Percentiles rank a stretch among this genome's conserved stretches.
phyloP scores from a whole-genome alignment of 2,113 vertebrate species.

The Malaclemys terrapin region DNA sequence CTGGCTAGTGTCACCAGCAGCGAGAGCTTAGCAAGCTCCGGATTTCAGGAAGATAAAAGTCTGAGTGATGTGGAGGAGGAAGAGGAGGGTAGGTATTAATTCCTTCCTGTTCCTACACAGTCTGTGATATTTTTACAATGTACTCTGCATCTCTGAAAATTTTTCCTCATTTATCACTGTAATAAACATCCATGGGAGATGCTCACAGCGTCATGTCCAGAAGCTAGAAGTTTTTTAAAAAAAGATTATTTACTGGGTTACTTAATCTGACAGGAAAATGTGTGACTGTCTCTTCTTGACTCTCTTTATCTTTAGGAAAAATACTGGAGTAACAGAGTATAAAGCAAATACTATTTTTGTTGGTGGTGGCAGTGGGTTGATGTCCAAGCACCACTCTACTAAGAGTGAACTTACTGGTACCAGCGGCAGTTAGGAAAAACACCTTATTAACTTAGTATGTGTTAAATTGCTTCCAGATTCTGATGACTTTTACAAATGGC shows the following conservation, averaged over 20 bases:
- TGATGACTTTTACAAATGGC: slow-evolving; percentile 76
- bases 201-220: slow-evolving; percentile 71
- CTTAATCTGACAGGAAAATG: slow-evolving; percentile 79
- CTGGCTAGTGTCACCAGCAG: slow-evolving; percentile 79
- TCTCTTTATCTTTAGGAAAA: slow-evolving; percentile 72
- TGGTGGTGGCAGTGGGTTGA: slow-evolving; percentile 51
- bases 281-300: slow-evolving; percentile 67
- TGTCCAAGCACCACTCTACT: slow-evolving; percentile 54
- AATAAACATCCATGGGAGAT: slow-evolving; percentile 85
- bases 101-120: slow-evolving; percentile 78
- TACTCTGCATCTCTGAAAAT: slow-evolving; percentile 79
- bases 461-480: slow-evolving; percentile 65
- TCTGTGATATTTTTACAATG: slow-evolving; percentile 79
- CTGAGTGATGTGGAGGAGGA: slow-evolving; percentile 83
- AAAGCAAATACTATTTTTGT: slow-evolving; percentile 60
- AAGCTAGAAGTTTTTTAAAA: slow-evolving; percentile 78
- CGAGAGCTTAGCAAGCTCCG: slow-evolving; percentile 79
- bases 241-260: slow-evolving; percentile 82
- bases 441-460: neutral
- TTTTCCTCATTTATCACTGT: slow-evolving; percentile 83
- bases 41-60: slow-evolving; percentile 85
- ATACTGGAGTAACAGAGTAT: neutral
- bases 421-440: neutral
- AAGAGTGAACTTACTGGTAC: slow-evolving; percentile 44
- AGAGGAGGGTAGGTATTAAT: slow-evolving; percentile 84